Evolutionary conservation across 2,888 invertebrate genomes (phyloP), one percentile per base, ranked within the genome.

Genomic region (Archaeoteleia sp.): DNA sequence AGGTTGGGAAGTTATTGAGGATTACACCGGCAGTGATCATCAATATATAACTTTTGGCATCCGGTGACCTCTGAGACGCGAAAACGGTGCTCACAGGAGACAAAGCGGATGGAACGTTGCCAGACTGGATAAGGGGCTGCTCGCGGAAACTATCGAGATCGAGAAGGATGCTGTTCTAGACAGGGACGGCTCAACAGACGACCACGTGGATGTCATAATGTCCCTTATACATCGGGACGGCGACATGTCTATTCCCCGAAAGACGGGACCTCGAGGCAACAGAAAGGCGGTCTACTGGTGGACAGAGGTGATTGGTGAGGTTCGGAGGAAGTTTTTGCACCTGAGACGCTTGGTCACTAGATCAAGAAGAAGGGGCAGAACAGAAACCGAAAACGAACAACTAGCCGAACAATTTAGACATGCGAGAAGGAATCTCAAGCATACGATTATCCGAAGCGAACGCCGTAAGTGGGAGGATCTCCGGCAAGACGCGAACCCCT

Each of bases 261-360:
- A n/a, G 6, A 9, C 4, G 3, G 32, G 12, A 1, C 1, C 53
- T n/a, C n/a, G n/a, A n/a, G n/a, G n/a, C n/a, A 3, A n/a, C 34
- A 14, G 58, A 39, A 39, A 55, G 69, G 14, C n/a, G n/a, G 70
- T 60, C 1, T 70, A 73, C 54, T 74, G 73, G 74, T 74, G 75
- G 76, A 72, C 62, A 29, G 40, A 45, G 8, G 70, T 73, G 13
- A 75, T 74, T 23, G 70, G 69, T 8, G 69, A 62, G 7, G 65
- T 74, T 12, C 23, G 72, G 6, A 62, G 42, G 37, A 30, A 1
- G 7, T 72, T 69, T 9, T 40, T 69, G 7, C 32, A 45, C 32
- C 29, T 20, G 0, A 10, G 71, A 39, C 46, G 71, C 40, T 15
- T n/a, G 27, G 27, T 27, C 2, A 27, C n/a, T n/a, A n/a, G n/a